These are phyloP conservation scores for Euura saliciscinereae DNA, from an alignment of 1,140 invertebrate species.

Conservation along the genomic window DNA sequence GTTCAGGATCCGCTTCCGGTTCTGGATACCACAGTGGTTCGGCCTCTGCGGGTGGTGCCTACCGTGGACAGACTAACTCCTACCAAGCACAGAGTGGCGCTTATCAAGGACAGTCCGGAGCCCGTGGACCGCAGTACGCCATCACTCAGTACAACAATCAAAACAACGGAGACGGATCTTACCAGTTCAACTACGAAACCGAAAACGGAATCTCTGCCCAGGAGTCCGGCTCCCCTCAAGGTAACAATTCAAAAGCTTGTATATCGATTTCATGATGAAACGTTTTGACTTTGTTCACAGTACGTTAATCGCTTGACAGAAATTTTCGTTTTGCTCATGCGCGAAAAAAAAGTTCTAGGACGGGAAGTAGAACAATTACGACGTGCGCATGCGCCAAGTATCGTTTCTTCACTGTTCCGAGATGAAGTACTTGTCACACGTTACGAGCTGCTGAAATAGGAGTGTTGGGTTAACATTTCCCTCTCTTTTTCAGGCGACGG, in stretches of 20 bases:
- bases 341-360: too few relatives aligned
- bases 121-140: neutral
- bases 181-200: conserved; percentile 35
- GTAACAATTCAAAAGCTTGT: neutral
- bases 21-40: neutral
- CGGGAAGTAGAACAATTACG: too few relatives aligned
- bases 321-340: too few relatives aligned
- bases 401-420: too few relatives aligned
- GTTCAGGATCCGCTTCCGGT: neutral
- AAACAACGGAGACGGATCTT: neutral
- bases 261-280: too few relatives aligned
- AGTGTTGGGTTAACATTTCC: neutral
- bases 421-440: neutral
- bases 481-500: neutral
- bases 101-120: neutral
- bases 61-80: neutral
- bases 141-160: neutral
- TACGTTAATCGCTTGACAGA: too few relatives aligned
- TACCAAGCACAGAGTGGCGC: neutral
- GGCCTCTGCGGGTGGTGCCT: neutral
- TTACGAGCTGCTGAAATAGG: too few relatives aligned
- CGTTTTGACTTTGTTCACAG: too few relatives aligned
- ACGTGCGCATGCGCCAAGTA: too few relatives aligned
- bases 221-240: conserved; percentile 22
- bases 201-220: conserved; percentile 40